Percentiles rank a stretch among this genome's conserved stretches.
Evolutionary conservation across 2,888 invertebrate genomes (phyloP).

Genomic region (Drosophila recens): DNA sequence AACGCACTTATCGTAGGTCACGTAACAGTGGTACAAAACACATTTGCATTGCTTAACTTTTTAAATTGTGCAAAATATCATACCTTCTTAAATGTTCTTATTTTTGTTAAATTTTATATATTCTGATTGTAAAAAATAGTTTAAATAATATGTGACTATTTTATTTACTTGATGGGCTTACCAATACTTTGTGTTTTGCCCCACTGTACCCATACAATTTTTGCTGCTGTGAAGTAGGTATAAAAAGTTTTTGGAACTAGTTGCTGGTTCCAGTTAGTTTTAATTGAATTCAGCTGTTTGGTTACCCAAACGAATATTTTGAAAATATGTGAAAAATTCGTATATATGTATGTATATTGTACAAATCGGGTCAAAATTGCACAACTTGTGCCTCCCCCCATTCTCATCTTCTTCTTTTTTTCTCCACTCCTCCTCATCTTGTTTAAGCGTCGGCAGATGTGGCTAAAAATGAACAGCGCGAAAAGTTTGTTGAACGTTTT

Average conservation of each 20-base stretch:
- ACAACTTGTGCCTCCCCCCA: constrained; percentile 34
- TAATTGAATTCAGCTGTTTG: constrained; percentile 67
- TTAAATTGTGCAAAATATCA: no score
- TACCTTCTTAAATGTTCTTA: no score
- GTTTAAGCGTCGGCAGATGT: constrained; percentile 18
- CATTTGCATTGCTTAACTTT: not conserved
- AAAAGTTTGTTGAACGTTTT: constrained; percentile 72
- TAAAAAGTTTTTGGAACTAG: constrained; percentile 41
- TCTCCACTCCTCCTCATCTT: not conserved
- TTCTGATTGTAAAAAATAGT: no score
- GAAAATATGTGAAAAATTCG: constrained; percentile 21
- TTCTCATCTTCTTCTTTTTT: not conserved
- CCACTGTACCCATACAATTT: constrained; percentile 27
- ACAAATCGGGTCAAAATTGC: constrained; percentile 45
- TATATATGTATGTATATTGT: not conserved
- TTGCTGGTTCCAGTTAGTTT: constrained; percentile 40
- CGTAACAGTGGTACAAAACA: constrained; percentile 1
- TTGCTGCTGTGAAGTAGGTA: constrained; percentile 15
- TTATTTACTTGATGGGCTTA: not conserved
- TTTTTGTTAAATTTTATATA: no score
- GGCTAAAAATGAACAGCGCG: constrained; percentile 51
- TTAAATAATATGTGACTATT: not conserved
- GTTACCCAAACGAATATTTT: constrained; percentile 36
- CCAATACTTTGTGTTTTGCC: not conserved
- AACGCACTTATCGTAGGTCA: constrained; percentile 22